Conservation (phyloP, 1,140 invertebrate species). For the Macrosteles quadrilineatus region DNA sequence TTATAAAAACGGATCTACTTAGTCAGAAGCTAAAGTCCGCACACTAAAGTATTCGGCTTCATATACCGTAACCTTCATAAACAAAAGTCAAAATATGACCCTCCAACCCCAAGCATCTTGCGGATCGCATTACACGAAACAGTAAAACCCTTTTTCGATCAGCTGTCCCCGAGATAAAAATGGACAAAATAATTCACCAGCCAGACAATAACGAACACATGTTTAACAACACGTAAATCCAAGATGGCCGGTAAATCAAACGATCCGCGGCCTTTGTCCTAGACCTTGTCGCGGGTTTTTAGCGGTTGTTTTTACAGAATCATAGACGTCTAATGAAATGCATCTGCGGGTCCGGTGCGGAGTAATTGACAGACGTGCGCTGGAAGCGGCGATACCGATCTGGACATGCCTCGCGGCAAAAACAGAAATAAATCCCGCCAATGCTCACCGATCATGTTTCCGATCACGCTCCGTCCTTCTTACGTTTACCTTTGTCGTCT, state of each 20-base stretch:
- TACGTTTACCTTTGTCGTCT: too few species aligned
- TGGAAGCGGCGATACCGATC: background rate
- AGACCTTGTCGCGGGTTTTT: background rate
- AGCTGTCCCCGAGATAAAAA: background rate
- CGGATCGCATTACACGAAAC: too few species aligned
- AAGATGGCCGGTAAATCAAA: constrained; percentile 13
- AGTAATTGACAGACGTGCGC: background rate
- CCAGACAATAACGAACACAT: constrained; percentile 13
- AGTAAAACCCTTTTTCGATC: too few species aligned
- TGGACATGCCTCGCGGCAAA: background rate
- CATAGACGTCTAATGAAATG: constrained; percentile 11
- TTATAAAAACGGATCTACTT: too few species aligned
- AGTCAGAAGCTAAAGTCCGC: too few species aligned
- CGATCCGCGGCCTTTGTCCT: background rate
- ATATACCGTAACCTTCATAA: too few species aligned
- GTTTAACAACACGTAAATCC: constrained; percentile 6
- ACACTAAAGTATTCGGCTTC: too few species aligned
- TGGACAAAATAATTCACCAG: background rate
- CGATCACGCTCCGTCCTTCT: background rate
- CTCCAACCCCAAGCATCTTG: too few species aligned
- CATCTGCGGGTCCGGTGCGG: background rate
- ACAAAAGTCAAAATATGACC: too few species aligned
- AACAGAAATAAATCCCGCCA: background rate
- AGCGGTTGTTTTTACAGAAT: background rate
- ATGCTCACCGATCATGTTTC: background rate